Conservation (phyloP, 2,113 vertebrate genomes). For the Cyprinodon tularosa region DNA sequence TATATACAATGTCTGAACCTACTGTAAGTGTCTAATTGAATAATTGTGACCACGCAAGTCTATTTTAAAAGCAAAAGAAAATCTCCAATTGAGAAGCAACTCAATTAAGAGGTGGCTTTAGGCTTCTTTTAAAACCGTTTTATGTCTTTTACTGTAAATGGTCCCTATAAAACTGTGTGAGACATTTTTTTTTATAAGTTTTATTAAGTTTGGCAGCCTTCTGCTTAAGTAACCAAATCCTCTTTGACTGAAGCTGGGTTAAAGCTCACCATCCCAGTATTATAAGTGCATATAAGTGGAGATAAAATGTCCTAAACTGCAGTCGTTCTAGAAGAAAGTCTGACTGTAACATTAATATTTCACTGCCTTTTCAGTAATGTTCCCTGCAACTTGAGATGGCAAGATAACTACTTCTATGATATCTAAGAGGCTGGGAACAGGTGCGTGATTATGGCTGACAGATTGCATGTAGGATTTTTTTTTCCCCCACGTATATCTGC, state of each 20-base stretch:
- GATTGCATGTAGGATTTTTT: conserved; percentile 56
- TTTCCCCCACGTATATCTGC: conserved; percentile 4
- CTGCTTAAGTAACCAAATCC: conserved; percentile 41
- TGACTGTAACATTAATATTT: conserved; percentile 17
- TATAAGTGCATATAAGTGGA: conserved; percentile 12
- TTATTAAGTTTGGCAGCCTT: conserved; percentile 15
- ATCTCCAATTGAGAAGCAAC: neutral
- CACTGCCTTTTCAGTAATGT: conserved; percentile 32
- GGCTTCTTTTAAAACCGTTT: neutral
- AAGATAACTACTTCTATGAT: conserved; percentile 60
- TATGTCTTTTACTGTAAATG: neutral
- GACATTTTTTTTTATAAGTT: conserved; percentile 2
- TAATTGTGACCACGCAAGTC: neutral
- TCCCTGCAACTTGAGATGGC: conserved; percentile 45
- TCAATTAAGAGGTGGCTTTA: neutral
- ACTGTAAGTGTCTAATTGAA: neutral
- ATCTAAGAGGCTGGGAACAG: conserved; percentile 62
- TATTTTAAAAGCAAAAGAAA: neutral
- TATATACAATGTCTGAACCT: neutral
- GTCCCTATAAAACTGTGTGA: neutral
- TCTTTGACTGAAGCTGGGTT: conserved; percentile 44
- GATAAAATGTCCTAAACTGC: conserved; percentile 47
- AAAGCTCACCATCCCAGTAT: conserved; percentile 27
- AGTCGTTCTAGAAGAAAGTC: conserved; percentile 31
- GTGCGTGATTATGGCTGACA: conserved; percentile 65